Percentiles rank a stretch among this genome's conserved stretches.
Conservation (phyloP, 2,113 vertebrate species). For the Mormoops blainvillei region DNA sequence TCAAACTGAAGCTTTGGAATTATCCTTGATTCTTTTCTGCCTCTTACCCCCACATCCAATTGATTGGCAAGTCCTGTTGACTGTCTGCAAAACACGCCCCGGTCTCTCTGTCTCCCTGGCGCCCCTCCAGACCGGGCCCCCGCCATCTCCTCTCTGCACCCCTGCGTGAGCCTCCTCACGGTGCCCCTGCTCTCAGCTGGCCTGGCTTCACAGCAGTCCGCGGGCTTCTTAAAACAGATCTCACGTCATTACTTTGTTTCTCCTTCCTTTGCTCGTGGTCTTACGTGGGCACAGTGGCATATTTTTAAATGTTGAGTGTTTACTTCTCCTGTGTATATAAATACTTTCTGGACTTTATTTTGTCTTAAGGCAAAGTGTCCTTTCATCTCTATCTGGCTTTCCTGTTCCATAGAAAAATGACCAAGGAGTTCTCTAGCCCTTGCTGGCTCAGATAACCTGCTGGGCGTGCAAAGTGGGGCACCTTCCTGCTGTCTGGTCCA, state of each 20-base stretch:
- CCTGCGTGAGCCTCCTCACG: background rate
- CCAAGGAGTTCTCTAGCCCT: fast-evolving
- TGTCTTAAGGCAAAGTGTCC: no score
- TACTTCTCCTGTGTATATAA: background rate
- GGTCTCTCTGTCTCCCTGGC: background rate
- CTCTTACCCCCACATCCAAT: background rate
- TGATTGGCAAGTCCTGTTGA: background rate
- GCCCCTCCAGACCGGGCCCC: background rate
- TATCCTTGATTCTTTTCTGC: background rate
- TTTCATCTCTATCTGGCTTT: background rate
- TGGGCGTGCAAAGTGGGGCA: background rate
- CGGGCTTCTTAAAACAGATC: background rate
- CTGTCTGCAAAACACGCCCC: no score
- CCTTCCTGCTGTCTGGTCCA: background rate
- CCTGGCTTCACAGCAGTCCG: background rate
- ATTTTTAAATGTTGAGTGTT: background rate
- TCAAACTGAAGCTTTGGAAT: background rate
- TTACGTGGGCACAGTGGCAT: background rate
- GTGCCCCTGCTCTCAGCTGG: background rate
- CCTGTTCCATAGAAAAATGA: background rate
- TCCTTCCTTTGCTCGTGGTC: background rate
- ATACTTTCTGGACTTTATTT: background rate
- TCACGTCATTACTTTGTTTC: background rate
- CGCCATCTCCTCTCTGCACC: background rate
- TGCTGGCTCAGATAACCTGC: background rate